phyloP scores from a whole-genome alignment of 2,113 vertebrate genomes.

The Actenoides lindsayi region DNA sequence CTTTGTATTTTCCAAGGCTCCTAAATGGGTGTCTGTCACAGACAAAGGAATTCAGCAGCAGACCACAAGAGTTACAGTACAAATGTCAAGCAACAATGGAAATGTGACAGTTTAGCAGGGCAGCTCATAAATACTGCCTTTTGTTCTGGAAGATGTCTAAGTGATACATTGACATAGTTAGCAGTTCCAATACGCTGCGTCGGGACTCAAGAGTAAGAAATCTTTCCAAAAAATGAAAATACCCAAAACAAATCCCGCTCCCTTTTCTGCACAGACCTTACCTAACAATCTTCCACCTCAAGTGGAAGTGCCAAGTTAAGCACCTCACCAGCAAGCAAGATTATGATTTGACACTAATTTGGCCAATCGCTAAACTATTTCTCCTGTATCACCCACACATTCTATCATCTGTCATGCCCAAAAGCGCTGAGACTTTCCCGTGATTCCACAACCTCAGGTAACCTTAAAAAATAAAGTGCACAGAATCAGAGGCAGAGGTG shows the following conservation, averaged over 20 bases:
- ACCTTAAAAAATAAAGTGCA: not conserved
- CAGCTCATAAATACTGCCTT: not conserved
- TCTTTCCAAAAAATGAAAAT: not conserved
- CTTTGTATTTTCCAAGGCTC: constrained; percentile 48
- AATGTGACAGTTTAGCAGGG: constrained; percentile 2
- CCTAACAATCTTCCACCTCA: not conserved
- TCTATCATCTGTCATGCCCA: not conserved
- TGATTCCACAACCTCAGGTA: not conserved
- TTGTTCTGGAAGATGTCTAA: not conserved
- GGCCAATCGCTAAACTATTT: not conserved
- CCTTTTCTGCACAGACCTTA: not conserved
- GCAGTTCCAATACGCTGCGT: not conserved
- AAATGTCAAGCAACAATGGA: not conserved
- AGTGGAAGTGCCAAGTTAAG: not conserved
- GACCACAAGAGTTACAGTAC: not conserved
- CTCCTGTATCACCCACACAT: not conserved
- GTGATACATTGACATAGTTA: not conserved
- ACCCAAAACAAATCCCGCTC: not conserved
- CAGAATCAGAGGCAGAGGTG: not conserved
- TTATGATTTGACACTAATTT: not conserved
- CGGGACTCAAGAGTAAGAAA: not conserved
- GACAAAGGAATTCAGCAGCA: constrained; percentile 34
- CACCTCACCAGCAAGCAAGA: not conserved
- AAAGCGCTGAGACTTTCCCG: not conserved
- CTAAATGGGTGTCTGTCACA: not conserved